Percentiles rank a stretch among this genome's conserved stretches.
Evolutionary conservation across 2,113 vertebrate genomes (phyloP).

Genomic region (Talpa occidentalis): DNA sequence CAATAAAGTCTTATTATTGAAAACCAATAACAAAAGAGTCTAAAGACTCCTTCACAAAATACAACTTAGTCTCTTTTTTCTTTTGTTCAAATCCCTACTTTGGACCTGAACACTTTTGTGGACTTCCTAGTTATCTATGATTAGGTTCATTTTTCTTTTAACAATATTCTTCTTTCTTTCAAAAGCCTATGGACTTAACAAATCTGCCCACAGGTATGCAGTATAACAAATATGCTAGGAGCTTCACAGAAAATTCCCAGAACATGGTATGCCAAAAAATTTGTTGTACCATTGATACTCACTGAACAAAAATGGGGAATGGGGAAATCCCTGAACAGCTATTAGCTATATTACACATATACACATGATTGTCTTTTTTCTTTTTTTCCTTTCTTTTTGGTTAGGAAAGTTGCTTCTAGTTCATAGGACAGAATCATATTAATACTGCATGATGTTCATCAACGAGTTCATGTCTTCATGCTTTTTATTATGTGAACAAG

Average conservation of each 20-base stretch:
- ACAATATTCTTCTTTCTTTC: neutral
- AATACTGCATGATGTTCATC: neutral
- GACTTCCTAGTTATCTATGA: neutral
- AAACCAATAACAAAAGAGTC: neutral
- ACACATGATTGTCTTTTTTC: neutral
- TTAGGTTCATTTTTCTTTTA: neutral
- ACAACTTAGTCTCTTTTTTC: neutral
- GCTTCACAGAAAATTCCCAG: neutral
- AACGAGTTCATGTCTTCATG: too few species aligned
- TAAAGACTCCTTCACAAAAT: neutral
- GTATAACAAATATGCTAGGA: neutral
- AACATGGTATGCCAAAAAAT: neutral
- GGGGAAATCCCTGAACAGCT: neutral
- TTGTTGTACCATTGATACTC: constrained; percentile 1
- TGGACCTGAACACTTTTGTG: neutral
- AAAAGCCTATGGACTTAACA: neutral
- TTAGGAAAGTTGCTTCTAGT: neutral
- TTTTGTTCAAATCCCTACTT: neutral
- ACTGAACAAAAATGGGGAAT: neutral
- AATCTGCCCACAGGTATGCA: neutral
- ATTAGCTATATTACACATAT: neutral
- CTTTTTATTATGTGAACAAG: neutral
- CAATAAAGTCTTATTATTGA: neutral
- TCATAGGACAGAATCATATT: neutral
- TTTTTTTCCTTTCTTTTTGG: neutral